phyloP scores from a whole-genome alignment of 2,888 invertebrate species.

The Deroplatys truncata region DNA sequence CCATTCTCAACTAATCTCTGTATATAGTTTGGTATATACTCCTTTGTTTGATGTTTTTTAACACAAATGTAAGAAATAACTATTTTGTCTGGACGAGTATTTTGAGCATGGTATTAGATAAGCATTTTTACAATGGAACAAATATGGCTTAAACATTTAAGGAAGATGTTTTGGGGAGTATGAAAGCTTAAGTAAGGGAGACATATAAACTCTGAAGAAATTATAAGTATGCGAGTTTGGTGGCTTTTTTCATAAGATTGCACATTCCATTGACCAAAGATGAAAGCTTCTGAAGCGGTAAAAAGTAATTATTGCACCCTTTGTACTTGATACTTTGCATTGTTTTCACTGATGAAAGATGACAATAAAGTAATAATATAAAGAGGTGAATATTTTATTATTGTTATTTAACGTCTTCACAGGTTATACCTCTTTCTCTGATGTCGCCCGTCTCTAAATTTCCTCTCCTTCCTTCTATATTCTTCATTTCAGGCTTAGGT shows the following conservation, averaged over 20 bases:
- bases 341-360: slow-evolving; percentile 23
- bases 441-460: no score
- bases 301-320: slow-evolving; percentile 13
- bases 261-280: slow-evolving; percentile 16
- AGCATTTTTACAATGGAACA: slow-evolving; percentile 4
- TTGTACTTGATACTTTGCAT: slow-evolving; percentile 18
- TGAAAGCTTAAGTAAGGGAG: not conserved
- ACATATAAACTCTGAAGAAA: not conserved
- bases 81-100: slow-evolving; percentile 12
- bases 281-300: not conserved
- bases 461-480: not conserved
- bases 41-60: not conserved
- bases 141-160: not conserved
- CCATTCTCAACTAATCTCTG: not conserved
- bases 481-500: not conserved
- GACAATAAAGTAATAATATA: slow-evolving; percentile 22
- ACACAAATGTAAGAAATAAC: slow-evolving; percentile 11
- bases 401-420: not conserved
- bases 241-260: slow-evolving; percentile 1
- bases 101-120: not conserved
- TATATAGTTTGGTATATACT: not conserved
- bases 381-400: not conserved
- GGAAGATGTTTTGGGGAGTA: not conserved
- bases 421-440: not conserved
- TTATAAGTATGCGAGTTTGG: not conserved